Evolutionary conservation across 2,797 vertebrate genomes (phyloP).

Genomic region (Chaunax sp.): DNA sequence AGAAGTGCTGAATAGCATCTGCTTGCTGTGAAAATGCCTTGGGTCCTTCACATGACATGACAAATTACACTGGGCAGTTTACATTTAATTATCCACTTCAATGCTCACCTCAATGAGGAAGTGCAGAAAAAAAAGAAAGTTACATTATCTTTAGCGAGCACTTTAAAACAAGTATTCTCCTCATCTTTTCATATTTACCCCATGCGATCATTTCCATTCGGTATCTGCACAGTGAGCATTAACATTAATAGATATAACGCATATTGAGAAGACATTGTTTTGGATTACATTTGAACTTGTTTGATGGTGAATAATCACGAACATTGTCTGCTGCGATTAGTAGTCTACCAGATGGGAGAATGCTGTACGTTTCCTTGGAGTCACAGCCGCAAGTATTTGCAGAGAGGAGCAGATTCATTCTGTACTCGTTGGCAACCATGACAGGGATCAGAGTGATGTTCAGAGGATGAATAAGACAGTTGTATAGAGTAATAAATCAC

Average conservation of each 20-base stretch:
- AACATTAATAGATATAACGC: constrained; percentile 13
- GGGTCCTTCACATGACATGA: constrained; percentile 84
- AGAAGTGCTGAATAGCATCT: constrained; percentile 86
- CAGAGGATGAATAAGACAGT: constrained; percentile 46
- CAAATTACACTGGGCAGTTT: constrained; percentile 84
- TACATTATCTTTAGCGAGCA: constrained; percentile 42
- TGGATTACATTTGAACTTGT: constrained; percentile 25
- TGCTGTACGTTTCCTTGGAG: constrained; percentile 44
- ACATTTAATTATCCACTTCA: constrained; percentile 86
- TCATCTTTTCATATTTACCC: constrained; percentile 12
- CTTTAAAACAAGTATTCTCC: neutral
- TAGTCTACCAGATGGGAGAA: constrained; percentile 48
- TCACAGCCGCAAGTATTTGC: constrained; percentile 61
- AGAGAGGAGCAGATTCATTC: constrained; percentile 44
- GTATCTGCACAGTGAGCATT: constrained; percentile 12
- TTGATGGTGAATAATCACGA: constrained; percentile 47
- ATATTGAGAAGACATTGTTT: neutral
- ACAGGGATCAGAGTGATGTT: constrained; percentile 52
- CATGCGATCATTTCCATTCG: constrained; percentile 21
- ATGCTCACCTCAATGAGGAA: constrained; percentile 70
- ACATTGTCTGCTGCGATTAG: constrained; percentile 46
- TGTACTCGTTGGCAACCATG: constrained; percentile 34
- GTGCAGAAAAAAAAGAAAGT: constrained; percentile 38
- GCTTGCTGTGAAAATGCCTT: constrained; percentile 80
- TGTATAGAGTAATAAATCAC: constrained; percentile 27